Conservation (phyloP, 2,888 invertebrate genomes). For the Ernsta delagoae region DNA sequence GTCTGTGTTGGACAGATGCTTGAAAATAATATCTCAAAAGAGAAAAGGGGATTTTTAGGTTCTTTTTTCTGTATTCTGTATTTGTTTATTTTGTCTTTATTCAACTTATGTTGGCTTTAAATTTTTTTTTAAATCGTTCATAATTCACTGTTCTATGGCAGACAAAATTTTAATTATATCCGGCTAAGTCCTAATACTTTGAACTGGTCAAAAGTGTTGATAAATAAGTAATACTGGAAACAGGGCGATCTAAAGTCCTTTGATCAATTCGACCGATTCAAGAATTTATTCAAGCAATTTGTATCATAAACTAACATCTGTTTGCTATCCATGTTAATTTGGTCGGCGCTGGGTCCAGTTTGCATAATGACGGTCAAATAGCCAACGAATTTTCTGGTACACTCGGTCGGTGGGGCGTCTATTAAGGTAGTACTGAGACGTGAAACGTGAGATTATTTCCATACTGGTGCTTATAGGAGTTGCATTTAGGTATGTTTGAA, state of each 20-base stretch:
- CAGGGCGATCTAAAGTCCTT: neutral
- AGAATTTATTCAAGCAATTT: constrained; percentile 22
- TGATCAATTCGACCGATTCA: neutral
- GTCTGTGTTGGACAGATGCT: neutral
- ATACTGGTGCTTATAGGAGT: neutral
- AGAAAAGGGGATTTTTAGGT: too few species aligned
- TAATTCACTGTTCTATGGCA: too few species aligned
- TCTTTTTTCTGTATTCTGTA: too few species aligned
- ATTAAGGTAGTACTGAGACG: constrained; percentile 9
- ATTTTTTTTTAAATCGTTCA: neutral
- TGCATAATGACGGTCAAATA: constrained; percentile 53
- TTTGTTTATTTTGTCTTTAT: too few species aligned
- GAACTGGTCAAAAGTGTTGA: neutral
- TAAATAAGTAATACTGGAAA: neutral
- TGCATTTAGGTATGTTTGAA: neutral
- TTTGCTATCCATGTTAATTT: constrained; percentile 50
- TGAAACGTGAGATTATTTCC: constrained; percentile 7
- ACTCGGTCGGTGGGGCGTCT: constrained; percentile 9
- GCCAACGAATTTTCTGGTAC: constrained; percentile 43
- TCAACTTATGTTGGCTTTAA: too few species aligned
- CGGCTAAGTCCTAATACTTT: neutral
- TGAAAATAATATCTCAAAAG: neutral
- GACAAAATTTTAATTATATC: neutral
- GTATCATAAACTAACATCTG: constrained; percentile 28
- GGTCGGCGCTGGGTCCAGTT: constrained; percentile 43